Percentiles rank a stretch among this genome's conserved stretches.
phyloP scores from a whole-genome alignment of 2,797 vertebrate species.

The Anguilla obscura region DNA sequence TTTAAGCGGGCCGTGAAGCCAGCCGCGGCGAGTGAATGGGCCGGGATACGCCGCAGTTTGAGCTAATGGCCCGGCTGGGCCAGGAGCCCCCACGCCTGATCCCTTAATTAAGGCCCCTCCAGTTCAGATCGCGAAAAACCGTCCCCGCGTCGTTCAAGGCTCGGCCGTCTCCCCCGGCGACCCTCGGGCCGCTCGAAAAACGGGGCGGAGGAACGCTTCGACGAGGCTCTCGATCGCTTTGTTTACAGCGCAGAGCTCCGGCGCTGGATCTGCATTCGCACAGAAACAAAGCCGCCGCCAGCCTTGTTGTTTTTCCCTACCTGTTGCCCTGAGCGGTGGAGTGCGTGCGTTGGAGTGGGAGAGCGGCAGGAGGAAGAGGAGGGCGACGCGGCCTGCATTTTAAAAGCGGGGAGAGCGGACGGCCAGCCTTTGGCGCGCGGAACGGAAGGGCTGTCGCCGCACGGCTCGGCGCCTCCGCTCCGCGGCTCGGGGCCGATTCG shows the following conservation, averaged over 20 bases:
- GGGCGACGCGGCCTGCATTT: too few species aligned
- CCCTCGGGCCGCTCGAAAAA: neutral
- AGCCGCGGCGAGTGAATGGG: conserved; percentile 43
- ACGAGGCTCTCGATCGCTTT: neutral
- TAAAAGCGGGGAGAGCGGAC: neutral
- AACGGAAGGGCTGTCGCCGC: neutral
- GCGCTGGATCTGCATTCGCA: neutral
- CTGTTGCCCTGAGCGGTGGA: neutral
- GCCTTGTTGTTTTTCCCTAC: neutral
- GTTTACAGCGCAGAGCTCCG: neutral
- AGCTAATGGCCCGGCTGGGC: conserved; percentile 26
- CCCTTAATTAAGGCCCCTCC: conserved; percentile 3
- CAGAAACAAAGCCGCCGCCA: neutral
- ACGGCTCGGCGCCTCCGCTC: neutral
- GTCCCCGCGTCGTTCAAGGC: neutral
- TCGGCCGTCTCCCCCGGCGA: neutral
- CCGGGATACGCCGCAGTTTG: conserved; percentile 21
- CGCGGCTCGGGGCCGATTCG: neutral
- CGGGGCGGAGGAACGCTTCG: neutral
- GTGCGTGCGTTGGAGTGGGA: neutral
- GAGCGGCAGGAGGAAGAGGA: neutral
- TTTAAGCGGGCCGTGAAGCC: conserved; percentile 59
- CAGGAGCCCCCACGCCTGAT: neutral
- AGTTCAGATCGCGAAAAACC: neutral
- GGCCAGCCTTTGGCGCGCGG: neutral